phyloP scores from a whole-genome alignment of 2,113 vertebrate species.

The Toxostoma redivivum region DNA sequence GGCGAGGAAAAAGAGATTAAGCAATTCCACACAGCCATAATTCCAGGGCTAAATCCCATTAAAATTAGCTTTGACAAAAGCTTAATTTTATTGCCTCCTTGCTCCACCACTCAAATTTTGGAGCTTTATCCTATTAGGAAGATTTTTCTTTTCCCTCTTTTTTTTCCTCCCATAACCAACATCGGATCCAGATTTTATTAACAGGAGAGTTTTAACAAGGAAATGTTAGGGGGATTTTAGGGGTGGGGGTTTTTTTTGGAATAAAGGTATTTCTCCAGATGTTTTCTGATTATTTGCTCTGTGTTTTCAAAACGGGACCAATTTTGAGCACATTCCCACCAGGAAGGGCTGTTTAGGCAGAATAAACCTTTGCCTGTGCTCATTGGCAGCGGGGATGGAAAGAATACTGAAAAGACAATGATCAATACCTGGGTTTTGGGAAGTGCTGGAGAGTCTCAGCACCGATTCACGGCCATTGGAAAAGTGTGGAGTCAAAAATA shows the following conservation, averaged over 20 bases:
- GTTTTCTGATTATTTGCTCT: background rate
- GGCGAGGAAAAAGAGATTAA: background rate
- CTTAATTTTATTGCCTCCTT: slow-evolving; percentile 2
- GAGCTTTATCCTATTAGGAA: background rate
- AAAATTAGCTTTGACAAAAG: background rate
- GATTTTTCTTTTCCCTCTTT: background rate
- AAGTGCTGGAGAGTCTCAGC: background rate
- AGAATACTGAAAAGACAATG: background rate
- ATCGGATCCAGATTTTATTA: background rate
- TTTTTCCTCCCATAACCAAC: background rate
- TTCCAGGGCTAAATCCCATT: background rate
- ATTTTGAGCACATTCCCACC: background rate
- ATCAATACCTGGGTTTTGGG: background rate
- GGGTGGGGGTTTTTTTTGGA: too few relatives aligned
- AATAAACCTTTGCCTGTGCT: background rate
- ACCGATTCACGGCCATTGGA: accelerated
- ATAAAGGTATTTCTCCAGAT: background rate
- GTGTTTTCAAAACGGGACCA: accelerated
- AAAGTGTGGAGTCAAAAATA: accelerated
- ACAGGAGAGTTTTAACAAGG: accelerated
- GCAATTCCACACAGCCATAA: background rate
- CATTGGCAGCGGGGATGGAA: accelerated
- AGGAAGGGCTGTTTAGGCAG: background rate
- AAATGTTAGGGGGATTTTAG: accelerated
- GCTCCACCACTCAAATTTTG: background rate